Conservation (phyloP, 2,888 invertebrate genomes). For the Platypus cylindrus region DNA sequence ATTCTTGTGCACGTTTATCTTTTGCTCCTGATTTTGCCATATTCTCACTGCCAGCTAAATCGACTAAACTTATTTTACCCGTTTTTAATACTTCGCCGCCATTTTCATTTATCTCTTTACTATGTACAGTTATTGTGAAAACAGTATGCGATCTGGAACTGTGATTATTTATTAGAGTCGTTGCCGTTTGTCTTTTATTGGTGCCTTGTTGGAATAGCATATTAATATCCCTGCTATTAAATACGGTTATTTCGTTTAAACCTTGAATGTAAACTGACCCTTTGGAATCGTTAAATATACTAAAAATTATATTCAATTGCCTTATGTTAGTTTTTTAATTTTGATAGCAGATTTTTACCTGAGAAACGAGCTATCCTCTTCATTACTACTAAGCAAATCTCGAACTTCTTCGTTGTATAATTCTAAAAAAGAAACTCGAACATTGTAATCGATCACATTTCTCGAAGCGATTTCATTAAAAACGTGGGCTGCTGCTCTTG, state of each 20-base stretch:
- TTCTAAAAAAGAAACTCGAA: slow-evolving; percentile 90
- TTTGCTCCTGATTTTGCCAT: slow-evolving; percentile 87
- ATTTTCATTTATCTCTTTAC: slow-evolving; percentile 72
- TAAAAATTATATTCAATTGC: too few species aligned
- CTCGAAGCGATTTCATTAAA: slow-evolving; percentile 69
- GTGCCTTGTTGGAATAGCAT: slow-evolving; percentile 79
- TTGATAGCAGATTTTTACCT: too few species aligned
- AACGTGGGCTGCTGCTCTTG: slow-evolving; percentile 78
- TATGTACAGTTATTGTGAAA: slow-evolving; percentile 87
- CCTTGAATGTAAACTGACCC: slow-evolving; percentile 88
- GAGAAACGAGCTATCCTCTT: slow-evolving; percentile 22
- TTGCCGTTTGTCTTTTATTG: slow-evolving; percentile 75
- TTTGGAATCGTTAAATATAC: slow-evolving; percentile 48
- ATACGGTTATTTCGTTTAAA: slow-evolving; percentile 81
- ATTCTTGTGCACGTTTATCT: slow-evolving; percentile 80
- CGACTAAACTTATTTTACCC: slow-evolving; percentile 94
- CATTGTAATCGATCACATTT: slow-evolving; percentile 64
- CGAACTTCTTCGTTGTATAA: slow-evolving; percentile 94
- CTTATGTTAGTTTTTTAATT: too few species aligned
- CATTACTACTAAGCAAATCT: slow-evolving; percentile 77
- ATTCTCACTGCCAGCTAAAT: slow-evolving; percentile 95
- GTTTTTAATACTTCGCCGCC: slow-evolving; percentile 88
- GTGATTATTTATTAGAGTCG: slow-evolving; percentile 87
- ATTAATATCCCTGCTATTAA: slow-evolving; percentile 78
- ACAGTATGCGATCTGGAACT: slow-evolving; percentile 95